Conservation (phyloP, 1,140 invertebrate genomes). For the Leptopilina boulardi region DNA sequence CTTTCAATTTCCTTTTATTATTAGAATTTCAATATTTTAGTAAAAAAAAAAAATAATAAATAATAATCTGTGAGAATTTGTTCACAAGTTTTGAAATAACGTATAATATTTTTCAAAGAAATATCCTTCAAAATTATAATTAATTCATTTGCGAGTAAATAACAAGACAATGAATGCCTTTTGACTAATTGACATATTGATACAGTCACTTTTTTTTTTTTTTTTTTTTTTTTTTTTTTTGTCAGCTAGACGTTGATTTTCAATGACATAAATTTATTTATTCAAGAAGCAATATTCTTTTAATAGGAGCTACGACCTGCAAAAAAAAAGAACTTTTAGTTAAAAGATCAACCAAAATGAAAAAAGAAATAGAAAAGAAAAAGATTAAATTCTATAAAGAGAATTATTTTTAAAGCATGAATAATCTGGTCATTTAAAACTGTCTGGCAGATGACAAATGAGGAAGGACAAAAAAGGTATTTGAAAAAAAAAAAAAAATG, state of each 20-base stretch:
- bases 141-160: background rate
- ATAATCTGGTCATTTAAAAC: background rate
- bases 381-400: constrained; percentile 8
- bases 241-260: background rate
- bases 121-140: background rate
- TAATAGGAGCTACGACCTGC: constrained; percentile 19
- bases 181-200: constrained; percentile 2
- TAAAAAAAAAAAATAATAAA: no score
- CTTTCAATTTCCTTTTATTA: constrained; percentile 7
- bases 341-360: background rate
- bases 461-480: background rate
- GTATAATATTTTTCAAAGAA: background rate
- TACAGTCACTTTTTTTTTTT: background rate
- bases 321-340: background rate
- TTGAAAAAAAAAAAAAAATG: background rate
- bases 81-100: background rate
- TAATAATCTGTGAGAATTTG: background rate
- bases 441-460: background rate
- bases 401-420: background rate
- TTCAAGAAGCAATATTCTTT: background rate
- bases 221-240: no score
- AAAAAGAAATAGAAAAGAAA: background rate
- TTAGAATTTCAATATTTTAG: background rate
- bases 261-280: background rate
- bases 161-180: constrained; percentile 7